These are phyloP conservation scores for Heliconius melpomene DNA, from an alignment of 1,140 invertebrate species.

Conservation along the genomic window DNA sequence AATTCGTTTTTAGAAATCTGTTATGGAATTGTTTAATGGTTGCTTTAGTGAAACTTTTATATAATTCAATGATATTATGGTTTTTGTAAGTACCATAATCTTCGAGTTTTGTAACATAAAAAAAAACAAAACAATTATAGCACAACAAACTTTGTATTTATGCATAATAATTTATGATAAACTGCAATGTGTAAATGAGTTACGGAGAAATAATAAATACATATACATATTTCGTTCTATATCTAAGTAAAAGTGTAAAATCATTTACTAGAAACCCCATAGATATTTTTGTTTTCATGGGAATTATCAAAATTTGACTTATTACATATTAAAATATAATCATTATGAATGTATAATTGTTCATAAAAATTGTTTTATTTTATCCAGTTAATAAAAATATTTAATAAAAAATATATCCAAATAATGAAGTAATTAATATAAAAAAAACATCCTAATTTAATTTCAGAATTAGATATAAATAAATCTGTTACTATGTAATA, in stretches of 20 bases:
- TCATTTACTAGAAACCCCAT: no score
- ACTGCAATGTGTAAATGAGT: no score
- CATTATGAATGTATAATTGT: background rate
- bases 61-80: background rate
- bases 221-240: no score
- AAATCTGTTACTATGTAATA: no score
- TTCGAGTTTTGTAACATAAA: background rate
- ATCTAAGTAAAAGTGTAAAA: no score
- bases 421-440: background rate
- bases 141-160: background rate
- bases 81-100: background rate
- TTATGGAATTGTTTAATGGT: conserved; percentile 28
- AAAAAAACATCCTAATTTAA: background rate
- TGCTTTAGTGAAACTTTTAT: conserved; percentile 4
- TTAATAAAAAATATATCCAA: background rate
- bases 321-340: background rate
- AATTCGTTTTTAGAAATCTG: conserved; percentile 31
- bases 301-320: background rate
- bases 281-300: no score
- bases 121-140: background rate
- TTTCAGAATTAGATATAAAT: background rate
- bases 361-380: background rate
- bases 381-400: no score
- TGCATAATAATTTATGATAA: background rate
- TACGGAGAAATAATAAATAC: no score